Percentiles rank a stretch among this genome's conserved stretches.
phyloP scores from a whole-genome alignment of 1,140 invertebrate species.

The Drosophila tropicalis region DNA sequence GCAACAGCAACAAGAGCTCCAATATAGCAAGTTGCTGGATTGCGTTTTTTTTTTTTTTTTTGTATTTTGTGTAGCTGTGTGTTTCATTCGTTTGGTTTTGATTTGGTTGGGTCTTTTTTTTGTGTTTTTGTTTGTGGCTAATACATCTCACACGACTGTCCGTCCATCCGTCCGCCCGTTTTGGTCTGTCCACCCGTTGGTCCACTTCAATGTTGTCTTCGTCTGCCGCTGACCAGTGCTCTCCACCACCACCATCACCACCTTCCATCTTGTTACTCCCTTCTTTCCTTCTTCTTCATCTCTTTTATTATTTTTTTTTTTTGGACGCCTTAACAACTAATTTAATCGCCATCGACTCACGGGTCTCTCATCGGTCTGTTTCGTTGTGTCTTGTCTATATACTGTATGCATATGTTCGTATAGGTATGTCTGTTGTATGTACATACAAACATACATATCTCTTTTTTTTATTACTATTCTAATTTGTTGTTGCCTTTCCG shows the following conservation, averaged over 20 bases:
- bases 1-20: conserved; percentile 46
- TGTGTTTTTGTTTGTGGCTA: conserved; percentile 41
- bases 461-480: conserved; percentile 75
- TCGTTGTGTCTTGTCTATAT: conserved; percentile 16
- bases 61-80: conserved; percentile 2
- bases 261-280: neutral
- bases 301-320: neutral
- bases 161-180: conserved; percentile 30
- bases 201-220: conserved; percentile 64
- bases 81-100: conserved; percentile 21
- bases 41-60: conserved; percentile 37
- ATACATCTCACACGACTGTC: conserved; percentile 45
- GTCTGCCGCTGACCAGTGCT: neutral
- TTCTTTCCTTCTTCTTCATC: neutral
- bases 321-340: conserved; percentile 52
- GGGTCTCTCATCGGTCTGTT: conserved; percentile 21
- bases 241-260: too few relatives aligned
- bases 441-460: too few relatives aligned
- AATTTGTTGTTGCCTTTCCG: conserved; percentile 62
- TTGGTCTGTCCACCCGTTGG: conserved; percentile 57
- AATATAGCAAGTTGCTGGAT: conserved; percentile 64
- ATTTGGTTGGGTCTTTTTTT: conserved; percentile 23
- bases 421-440: conserved; percentile 1
- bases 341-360: conserved; percentile 65
- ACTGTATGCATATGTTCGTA: conserved; percentile 36